Evolutionary conservation across 2,888 invertebrate genomes (phyloP).

Genomic region (Lithodes maja): DNA sequence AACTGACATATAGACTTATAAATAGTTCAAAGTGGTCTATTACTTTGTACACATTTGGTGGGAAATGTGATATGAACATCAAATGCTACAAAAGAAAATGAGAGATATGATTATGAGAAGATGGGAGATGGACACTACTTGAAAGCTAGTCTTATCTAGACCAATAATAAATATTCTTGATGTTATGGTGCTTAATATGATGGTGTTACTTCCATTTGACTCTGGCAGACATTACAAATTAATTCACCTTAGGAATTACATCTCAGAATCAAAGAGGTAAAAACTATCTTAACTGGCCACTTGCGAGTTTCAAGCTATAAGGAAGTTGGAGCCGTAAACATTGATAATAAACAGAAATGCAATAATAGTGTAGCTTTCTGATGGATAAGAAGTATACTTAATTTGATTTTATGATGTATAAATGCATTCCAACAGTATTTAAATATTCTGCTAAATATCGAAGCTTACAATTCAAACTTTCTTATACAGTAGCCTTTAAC

Average conservation of each 20-base stretch:
- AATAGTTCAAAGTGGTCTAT: neutral
- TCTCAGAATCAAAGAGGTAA: too few species aligned
- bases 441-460: too few species aligned
- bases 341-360: neutral
- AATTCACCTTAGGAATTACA: too few species aligned
- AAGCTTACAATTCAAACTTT: too few species aligned
- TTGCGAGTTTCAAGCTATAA: too few species aligned
- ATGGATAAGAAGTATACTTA: neutral
- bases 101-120: neutral
- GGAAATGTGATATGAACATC: neutral
- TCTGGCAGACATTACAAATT: too few species aligned
- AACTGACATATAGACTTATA: neutral
- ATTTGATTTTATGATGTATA: too few species aligned
- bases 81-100: neutral
- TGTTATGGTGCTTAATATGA: neutral
- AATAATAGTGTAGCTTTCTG: neutral
- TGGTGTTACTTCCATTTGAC: neutral
- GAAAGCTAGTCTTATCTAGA: too few species aligned
- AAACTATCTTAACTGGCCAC: too few species aligned
- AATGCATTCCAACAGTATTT: too few species aligned
- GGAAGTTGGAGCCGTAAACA: too few species aligned
- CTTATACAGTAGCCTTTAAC: too few species aligned
- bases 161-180: neutral
- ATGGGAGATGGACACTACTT: neutral
- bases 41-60: slow-evolving; percentile 9